A percentile compares a stretch with the other conserved stretches of the same genome.
Conservation (phyloP, 2,113 vertebrate genomes). For the Recurvirostra avosetta region DNA sequence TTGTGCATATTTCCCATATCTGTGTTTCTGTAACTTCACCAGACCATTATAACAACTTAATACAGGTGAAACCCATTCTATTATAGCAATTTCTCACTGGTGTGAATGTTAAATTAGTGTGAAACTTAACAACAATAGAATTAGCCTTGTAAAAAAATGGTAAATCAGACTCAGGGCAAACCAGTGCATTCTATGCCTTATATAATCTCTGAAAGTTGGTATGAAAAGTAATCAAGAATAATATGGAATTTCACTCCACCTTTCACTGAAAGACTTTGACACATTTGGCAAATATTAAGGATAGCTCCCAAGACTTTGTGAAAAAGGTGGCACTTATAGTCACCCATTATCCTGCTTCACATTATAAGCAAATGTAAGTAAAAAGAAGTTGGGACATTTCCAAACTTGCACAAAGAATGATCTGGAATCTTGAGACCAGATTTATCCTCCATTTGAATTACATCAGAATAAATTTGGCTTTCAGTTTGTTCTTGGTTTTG, state of each 20-base stretch:
- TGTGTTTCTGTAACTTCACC: not conserved
- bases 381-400: not conserved
- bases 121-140: not conserved
- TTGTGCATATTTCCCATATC: not conserved
- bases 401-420: not conserved
- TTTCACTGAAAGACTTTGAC: not conserved
- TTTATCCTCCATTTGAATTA: constrained; percentile 26
- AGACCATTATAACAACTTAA: not conserved
- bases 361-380: not conserved
- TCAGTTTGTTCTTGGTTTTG: constrained; percentile 29
- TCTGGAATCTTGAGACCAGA: constrained; percentile 18
- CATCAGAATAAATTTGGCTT: constrained; percentile 42
- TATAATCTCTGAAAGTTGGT: not conserved
- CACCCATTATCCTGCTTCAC: not conserved
- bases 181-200: not conserved
- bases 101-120: not conserved
- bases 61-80: not conserved
- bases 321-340: not conserved
- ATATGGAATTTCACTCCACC: not conserved
- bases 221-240: not conserved
- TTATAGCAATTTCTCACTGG: not conserved
- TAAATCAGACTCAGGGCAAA: not conserved
- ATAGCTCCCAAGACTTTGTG: not conserved
- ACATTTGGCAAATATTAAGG: not conserved
- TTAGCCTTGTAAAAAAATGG: not conserved